These are phyloP conservation scores for Antedon mediterranea DNA, from an alignment of 53 echinoderm and acorn worm genomes.

Conservation along the genomic window DNA sequence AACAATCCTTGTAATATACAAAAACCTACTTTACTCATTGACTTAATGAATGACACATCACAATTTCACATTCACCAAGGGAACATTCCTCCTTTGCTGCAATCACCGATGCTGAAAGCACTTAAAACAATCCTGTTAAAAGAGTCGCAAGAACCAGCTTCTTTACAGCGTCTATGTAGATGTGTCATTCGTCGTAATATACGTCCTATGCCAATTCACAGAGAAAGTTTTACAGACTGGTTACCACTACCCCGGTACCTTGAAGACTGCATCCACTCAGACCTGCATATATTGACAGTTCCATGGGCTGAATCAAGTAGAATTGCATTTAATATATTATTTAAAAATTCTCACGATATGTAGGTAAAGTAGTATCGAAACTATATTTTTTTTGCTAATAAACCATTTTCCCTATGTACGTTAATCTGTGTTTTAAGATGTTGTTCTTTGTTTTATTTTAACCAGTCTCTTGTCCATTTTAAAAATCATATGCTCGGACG, in stretches of 20 bases:
- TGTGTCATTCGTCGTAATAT: slow-evolving; percentile 7
- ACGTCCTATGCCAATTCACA: neutral
- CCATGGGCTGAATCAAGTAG: neutral
- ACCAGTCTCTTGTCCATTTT: too few relatives aligned
- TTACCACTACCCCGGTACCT: slow-evolving; percentile 16
- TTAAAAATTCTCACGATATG: neutral
- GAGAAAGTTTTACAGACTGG: neutral
- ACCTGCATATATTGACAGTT: neutral
- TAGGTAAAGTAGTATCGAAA: too few relatives aligned
- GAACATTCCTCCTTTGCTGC: neutral
- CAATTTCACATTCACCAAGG: neutral
- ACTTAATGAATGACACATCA: neutral
- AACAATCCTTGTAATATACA: neutral
- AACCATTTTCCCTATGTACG: too few relatives aligned
- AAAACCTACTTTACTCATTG: slow-evolving; percentile 3
- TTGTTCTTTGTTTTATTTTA: too few relatives aligned
- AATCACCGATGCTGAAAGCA: neutral
- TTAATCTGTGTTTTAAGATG: too few relatives aligned
- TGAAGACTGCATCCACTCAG: slow-evolving; percentile 2
- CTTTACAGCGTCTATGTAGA: slow-evolving; percentile 23
- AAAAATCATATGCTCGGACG: too few relatives aligned
- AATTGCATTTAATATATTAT: neutral
- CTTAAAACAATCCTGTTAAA: neutral
- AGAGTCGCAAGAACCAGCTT: neutral
- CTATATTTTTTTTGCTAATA: too few relatives aligned